Percentiles rank a stretch among this genome's conserved stretches.
These are phyloP conservation scores for Camelus dromedarius DNA, from an alignment of 2,113 vertebrate species.

Conservation along the genomic window DNA sequence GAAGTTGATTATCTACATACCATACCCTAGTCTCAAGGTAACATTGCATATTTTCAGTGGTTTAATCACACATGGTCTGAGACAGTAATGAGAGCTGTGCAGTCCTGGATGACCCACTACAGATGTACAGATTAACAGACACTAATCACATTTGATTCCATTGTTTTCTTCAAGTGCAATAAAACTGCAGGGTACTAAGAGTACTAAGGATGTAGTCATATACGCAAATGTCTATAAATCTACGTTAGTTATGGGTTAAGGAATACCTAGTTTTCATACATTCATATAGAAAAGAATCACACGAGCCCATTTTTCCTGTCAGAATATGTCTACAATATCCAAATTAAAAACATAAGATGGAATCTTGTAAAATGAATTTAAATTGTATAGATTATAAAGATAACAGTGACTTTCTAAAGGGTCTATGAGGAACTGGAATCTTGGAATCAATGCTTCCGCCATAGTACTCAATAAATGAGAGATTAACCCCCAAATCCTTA, in stretches of 20 bases:
- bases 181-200: conserved; percentile 67
- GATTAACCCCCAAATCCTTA: background rate
- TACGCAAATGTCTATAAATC: conserved; percentile 71
- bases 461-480: background rate
- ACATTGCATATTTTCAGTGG: conserved; percentile 78
- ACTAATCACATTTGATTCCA: conserved; percentile 87
- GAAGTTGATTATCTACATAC: conserved; percentile 82
- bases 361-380: conserved; percentile 63
- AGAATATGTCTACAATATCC: conserved; percentile 57
- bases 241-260: conserved; percentile 62
- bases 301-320: conserved; percentile 59
- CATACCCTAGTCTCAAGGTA: conserved; percentile 85
- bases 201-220: conserved; percentile 62
- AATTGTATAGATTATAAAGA: conserved; percentile 70
- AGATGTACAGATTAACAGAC: conserved; percentile 91
- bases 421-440: conserved; percentile 63
- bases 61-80: conserved; percentile 83
- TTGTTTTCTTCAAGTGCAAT: conserved; percentile 77
- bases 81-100: conserved; percentile 79
- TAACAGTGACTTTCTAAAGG: conserved; percentile 27
- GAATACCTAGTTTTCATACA: conserved; percentile 85
- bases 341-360: conserved; percentile 67
- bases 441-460: conserved; percentile 44
- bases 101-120: conserved; percentile 82
- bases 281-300: conserved; percentile 81